phyloP scores from a whole-genome alignment of 1,140 invertebrate genomes.

The Conus ventricosus region DNA sequence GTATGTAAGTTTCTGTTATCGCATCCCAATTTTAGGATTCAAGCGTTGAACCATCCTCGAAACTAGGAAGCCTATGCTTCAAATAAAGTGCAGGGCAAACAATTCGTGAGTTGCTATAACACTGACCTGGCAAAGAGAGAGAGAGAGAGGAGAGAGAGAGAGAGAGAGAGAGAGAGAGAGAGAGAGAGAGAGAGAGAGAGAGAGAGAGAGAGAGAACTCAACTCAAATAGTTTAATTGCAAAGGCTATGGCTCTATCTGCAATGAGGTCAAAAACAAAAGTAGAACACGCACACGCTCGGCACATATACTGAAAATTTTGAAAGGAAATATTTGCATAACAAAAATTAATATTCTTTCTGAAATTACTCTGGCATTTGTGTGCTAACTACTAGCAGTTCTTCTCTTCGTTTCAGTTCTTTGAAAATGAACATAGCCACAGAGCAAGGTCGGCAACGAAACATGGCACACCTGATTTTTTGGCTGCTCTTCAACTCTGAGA shows the following conservation, averaged over 20 bases:
- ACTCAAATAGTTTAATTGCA: no score
- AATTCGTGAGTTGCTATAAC: neutral
- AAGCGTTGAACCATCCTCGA: neutral
- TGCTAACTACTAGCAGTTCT: no score
- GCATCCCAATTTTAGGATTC: neutral
- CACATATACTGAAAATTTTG: no score
- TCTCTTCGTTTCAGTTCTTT: no score
- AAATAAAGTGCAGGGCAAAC: neutral
- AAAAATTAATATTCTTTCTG: neutral
- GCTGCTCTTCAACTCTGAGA: neutral
- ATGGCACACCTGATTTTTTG: neutral
- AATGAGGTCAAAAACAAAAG: no score
- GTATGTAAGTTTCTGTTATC: neutral
- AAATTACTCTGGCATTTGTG: neutral
- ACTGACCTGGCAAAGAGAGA: neutral
- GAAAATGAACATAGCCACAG: no score
- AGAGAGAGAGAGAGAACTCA: no score
- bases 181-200: no score
- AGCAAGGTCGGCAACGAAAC: neutral
- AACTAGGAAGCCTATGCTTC: neutral
- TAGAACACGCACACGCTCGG: no score
- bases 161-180: neutral
- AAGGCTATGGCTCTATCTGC: no score
- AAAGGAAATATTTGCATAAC: no score
- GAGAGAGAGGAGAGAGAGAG: neutral